Evolutionary conservation across 2,797 vertebrate species (phyloP), one percentile per base, ranked within the genome.

Genomic region (Phylloscopus collybita): DNA sequence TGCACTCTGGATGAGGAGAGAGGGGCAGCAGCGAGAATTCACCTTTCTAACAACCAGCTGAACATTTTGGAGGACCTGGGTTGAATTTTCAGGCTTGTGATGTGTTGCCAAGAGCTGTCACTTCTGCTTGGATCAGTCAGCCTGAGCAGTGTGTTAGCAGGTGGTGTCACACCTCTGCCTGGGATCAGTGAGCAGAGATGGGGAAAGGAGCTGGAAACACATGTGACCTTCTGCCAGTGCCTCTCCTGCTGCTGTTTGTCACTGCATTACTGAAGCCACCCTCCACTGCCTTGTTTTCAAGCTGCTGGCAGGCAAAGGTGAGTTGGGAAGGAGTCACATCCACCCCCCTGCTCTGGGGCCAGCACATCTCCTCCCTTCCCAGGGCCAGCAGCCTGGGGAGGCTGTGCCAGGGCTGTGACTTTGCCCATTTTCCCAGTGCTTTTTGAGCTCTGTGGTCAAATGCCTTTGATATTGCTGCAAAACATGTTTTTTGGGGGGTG

Each of bases 21-120:
- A 89, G 38, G 36, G 51, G 50, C 17, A 45, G 84, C 85, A 89
- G 64, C 4, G 4, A 26, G 38, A 29, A 60, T 54, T 50, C 81
- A 87, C 91, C 91, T 87, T 80, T 64, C 50, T 42, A 44, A 34
- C 62, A 67, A 51, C 34, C 18, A 61, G 62, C 53, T 62, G 62
- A 90, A 83, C 27, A 3, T 51, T 94, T 79, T 79, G 66, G 66
- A 96, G 54, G 66, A 81, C 34, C 59, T 79, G 73, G 70, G 86
- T 57, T 69, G 76, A 93, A 53, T 88, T 88, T 86, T 74, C 86
- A 62, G 70, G 70, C 90, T 50, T 76, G 66, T 83, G 80, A 47
- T 71, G 42, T 61, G 34, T 3, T 95, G 90, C 86, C 86, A 90
- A 49, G 80, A 86, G 86, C 93, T 84, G 95, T 90, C 96, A 79